Base-by-base conservation (phyloP, 2,797 vertebrate species). In the Cossypha heuglini region DNA sequence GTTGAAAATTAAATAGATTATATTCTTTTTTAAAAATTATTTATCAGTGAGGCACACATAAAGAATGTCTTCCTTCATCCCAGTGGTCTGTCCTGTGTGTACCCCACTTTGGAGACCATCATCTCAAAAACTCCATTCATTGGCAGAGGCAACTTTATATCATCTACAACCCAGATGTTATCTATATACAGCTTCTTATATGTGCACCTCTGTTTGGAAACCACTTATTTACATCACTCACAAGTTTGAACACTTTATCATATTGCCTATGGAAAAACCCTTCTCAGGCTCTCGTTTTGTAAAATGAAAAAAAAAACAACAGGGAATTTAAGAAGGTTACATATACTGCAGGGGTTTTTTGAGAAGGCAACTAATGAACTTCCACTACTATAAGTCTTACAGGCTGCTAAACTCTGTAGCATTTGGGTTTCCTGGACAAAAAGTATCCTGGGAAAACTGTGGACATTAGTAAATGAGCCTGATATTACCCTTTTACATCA, bases 1-100 rank as follows among this genome's bases (percentile, higher is more conserved):
- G 4, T 17, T 26, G 42, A 78, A 90, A 48, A 51, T 40, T 0
- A 67, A 84, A 58, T 40, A 37, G 20, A 64, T 24, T 2, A 55
- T 58, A n/a, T n/a, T 0, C 11, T 8, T 24, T 74, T 68, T 26
- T 1, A 1, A 10, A 8, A 31, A 20, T 11, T 45, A 49, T 82
- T 75, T 82, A 55, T 79, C 38, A 51, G 13, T 72, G 33, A 13
- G 6, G 10, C 13, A 24, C 13, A 49, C 13, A 40, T 59, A 31
- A 69, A 38, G 12, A 52, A 37, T 21, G 1, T 80, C 12, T 42
- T 75, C 21, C 26, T 85, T 48, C 24, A 59, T 58, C 21, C n/a
- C 43, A 38, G 1, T 29, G 25, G 4, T 25, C 59, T 82, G 18
- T 22, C 31, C 31, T 79, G 4, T n/a, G 26, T 42, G n/a, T 37